Percentiles rank a stretch among this genome's conserved stretches.
Conservation (phyloP, 1,140 invertebrate genomes). For the Euura lappo region DNA sequence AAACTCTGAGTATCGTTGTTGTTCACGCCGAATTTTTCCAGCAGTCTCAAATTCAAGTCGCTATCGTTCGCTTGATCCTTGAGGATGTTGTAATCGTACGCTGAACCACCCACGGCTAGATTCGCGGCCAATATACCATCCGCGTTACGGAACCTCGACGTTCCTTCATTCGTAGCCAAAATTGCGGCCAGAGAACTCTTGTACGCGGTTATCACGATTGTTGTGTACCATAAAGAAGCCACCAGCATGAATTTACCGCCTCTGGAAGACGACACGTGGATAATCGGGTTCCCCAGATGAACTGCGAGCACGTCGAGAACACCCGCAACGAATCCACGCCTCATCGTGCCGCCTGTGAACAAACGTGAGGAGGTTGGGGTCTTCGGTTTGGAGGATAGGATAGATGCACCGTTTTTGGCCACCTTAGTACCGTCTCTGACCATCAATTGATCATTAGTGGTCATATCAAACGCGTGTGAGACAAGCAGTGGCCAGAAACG, state of each 20-base stretch:
- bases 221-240: not conserved
- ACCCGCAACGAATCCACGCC: not conserved
- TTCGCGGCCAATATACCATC: not conserved
- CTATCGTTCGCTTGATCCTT: not conserved
- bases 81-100: not conserved
- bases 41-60: not conserved
- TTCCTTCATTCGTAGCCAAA: not conserved
- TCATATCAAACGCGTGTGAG: too few species aligned
- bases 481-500: too few species aligned
- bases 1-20: not conserved
- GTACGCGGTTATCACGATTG: not conserved
- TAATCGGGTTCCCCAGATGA: not conserved
- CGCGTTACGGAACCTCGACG: not conserved
- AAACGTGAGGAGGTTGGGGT: not conserved
- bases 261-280: not conserved
- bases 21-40: not conserved
- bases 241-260: not conserved
- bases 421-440: too few species aligned
- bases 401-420: too few species aligned
- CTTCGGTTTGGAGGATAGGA: too few species aligned
- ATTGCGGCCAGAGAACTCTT: not conserved
- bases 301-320: not conserved
- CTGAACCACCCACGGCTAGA: not conserved
- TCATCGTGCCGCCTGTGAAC: not conserved
- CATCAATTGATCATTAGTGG: too few species aligned